A percentile compares a stretch with the other conserved stretches of the same genome.
Evolutionary conservation across 1,140 invertebrate genomes (phyloP).

Genomic region (Tetramorium parvispinum): DNA sequence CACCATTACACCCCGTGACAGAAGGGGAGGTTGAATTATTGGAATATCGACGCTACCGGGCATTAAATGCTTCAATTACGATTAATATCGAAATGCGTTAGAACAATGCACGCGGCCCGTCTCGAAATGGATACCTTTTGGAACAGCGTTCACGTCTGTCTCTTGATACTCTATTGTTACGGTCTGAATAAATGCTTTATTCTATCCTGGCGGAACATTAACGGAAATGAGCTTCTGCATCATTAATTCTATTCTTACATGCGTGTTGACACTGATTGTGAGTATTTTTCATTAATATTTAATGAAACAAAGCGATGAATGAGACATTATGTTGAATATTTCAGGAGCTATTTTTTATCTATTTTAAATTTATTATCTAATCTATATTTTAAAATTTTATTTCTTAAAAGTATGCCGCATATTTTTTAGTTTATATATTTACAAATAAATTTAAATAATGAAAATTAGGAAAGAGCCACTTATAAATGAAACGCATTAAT

Average conservation of each 20-base stretch:
- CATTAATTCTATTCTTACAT: slow-evolving; percentile 42
- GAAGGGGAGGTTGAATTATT: slow-evolving; percentile 82
- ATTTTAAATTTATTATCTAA: too few species aligned
- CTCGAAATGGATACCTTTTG: slow-evolving; percentile 37
- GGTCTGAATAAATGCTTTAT: neutral
- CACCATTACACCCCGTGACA: slow-evolving; percentile 79
- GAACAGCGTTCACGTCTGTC: neutral
- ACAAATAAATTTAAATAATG: neutral
- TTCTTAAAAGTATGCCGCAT: too few species aligned
- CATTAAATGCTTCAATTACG: slow-evolving; percentile 85
- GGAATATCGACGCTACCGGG: slow-evolving; percentile 84
- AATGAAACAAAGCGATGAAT: neutral
- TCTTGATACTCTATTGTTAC: neutral
- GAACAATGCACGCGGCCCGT: slow-evolving; percentile 53
- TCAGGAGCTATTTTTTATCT: too few species aligned
- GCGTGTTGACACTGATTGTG: neutral
- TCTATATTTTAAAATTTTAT: too few species aligned
- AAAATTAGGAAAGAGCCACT: neutral
- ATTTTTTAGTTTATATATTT: neutral
- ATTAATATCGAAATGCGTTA: slow-evolving; percentile 79
- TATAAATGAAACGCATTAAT: neutral
- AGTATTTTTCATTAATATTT: slow-evolving; percentile 14
- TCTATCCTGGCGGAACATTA: slow-evolving; percentile 16
- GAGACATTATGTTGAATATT: neutral
- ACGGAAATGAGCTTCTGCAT: slow-evolving; percentile 17